phyloP scores from a whole-genome alignment of 2,888 invertebrate species.

The Cataglyphis cursor region DNA sequence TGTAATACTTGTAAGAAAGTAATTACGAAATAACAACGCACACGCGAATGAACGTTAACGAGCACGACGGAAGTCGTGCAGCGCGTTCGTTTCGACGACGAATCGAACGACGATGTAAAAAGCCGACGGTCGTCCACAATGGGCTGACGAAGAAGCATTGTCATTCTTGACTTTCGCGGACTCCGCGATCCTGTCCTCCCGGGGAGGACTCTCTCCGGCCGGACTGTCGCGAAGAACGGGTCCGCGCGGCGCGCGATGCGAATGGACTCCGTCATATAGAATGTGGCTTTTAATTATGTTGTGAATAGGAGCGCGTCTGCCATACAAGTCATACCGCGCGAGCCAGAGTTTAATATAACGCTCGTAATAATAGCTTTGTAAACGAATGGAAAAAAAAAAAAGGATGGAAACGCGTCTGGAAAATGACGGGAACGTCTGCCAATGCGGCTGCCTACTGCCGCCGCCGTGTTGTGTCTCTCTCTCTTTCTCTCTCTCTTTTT shows the following conservation, averaged over 20 bases:
- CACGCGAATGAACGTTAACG: slow-evolving; percentile 42
- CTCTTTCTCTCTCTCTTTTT: slow-evolving; percentile 3
- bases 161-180: slow-evolving; percentile 73
- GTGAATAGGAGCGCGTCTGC: slow-evolving; percentile 72
- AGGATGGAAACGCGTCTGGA: slow-evolving; percentile 61
- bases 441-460: slow-evolving; percentile 43
- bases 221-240: slow-evolving; percentile 70
- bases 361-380: slow-evolving; percentile 68
- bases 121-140: slow-evolving; percentile 70
- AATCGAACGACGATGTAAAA: slow-evolving; percentile 67
- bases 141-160: slow-evolving; percentile 70
- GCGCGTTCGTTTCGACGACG: slow-evolving; percentile 42
- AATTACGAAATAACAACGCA: slow-evolving; percentile 39
- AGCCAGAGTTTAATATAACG: slow-evolving; percentile 67
- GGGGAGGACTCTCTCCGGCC: slow-evolving; percentile 46
- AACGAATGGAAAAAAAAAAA: slow-evolving; percentile 71
- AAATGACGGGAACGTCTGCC: slow-evolving; percentile 61
- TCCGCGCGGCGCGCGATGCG: slow-evolving; percentile 57
- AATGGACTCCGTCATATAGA: slow-evolving; percentile 60
- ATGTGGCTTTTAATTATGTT: slow-evolving; percentile 77
- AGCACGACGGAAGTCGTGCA: slow-evolving; percentile 41
- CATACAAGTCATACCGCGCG: slow-evolving; percentile 65
- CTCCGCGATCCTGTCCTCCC: slow-evolving; percentile 56
- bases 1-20: not conserved
- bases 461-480: slow-evolving; percentile 12